Percentiles rank a stretch among this genome's conserved stretches.
Evolutionary conservation across 2,888 invertebrate genomes (phyloP).

Genomic region (Drosophila mimetica): DNA sequence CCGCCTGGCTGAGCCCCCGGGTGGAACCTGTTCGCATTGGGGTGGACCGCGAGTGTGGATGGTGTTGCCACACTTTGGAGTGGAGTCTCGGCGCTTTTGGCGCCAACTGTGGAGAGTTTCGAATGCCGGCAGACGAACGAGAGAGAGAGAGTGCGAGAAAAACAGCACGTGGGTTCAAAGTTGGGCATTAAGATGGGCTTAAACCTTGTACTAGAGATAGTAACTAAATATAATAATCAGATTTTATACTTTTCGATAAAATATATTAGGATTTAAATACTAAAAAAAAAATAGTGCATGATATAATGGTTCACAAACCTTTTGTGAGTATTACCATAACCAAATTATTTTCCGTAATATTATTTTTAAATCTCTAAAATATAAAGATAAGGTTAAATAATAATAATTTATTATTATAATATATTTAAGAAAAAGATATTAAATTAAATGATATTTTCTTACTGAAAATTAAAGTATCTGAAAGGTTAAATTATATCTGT

Average conservation of each 20-base stretch:
- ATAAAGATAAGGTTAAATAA: too few species aligned
- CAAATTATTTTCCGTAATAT: too few species aligned
- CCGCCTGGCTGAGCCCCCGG: constrained; percentile 51
- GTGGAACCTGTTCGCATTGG: constrained; percentile 50
- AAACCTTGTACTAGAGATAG: neutral
- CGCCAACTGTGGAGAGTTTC: constrained; percentile 69
- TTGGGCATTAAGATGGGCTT: neutral
- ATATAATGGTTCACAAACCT: too few species aligned
- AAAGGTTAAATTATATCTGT: too few species aligned
- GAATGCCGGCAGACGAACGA: constrained; percentile 51
- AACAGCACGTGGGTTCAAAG: constrained; percentile 27
- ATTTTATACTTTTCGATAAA: too few species aligned
- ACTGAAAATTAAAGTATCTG: neutral
- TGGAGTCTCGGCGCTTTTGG: constrained; percentile 58
- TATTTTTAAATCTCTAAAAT: too few species aligned
- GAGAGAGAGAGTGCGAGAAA: constrained; percentile 11
- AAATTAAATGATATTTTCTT: too few species aligned
- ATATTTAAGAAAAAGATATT: too few species aligned
- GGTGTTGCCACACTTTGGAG: constrained; percentile 44
- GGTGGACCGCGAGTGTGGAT: constrained; percentile 58
- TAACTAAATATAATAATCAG: neutral
- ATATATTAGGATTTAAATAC: too few species aligned
- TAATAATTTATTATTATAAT: too few species aligned
- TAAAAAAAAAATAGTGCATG: too few species aligned
- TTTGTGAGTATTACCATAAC: too few species aligned